phyloP scores from a whole-genome alignment of 2,888 invertebrate genomes.

The Villa cingulata region DNA sequence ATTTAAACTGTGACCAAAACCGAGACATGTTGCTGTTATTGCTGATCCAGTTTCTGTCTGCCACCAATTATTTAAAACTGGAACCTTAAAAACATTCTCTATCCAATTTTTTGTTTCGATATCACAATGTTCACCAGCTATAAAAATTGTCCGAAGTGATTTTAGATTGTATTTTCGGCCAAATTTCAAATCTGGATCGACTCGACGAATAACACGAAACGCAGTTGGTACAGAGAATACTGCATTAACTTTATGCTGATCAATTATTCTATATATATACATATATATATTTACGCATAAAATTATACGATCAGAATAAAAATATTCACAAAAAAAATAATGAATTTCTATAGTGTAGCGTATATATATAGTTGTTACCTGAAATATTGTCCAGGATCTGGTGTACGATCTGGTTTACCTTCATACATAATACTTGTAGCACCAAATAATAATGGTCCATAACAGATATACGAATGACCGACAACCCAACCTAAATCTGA shows the following conservation, averaged over 20 bases:
- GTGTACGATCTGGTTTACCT: slow-evolving; percentile 90
- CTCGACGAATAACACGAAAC: slow-evolving; percentile 64
- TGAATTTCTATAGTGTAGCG: no score
- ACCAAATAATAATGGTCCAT: slow-evolving; percentile 72
- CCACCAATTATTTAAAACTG: slow-evolving; percentile 91
- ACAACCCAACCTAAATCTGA: slow-evolving; percentile 70
- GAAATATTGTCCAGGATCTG: slow-evolving; percentile 84
- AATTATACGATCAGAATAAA: no score
- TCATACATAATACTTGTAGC: slow-evolving; percentile 71
- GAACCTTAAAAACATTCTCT: slow-evolving; percentile 53
- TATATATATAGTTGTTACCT: no score
- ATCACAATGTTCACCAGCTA: slow-evolving; percentile 90
- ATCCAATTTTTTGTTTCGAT: slow-evolving; percentile 75
- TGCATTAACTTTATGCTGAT: slow-evolving; percentile 70
- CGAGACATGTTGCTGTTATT: slow-evolving; percentile 72
- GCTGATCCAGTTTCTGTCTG: slow-evolving; percentile 91
- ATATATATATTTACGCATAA: neutral
- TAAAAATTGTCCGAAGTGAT: slow-evolving; percentile 58
- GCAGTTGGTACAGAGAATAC: slow-evolving; percentile 87
- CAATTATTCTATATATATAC: slow-evolving; percentile 52
- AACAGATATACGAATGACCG: slow-evolving; percentile 89
- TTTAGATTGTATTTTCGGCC: slow-evolving; percentile 57
- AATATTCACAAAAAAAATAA: neutral
- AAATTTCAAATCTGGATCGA: slow-evolving; percentile 57
- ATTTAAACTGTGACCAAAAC: slow-evolving; percentile 53